Evolutionary conservation across 2,888 invertebrate genomes (phyloP).

Genomic region (Lordiphosa fenestrarum): DNA sequence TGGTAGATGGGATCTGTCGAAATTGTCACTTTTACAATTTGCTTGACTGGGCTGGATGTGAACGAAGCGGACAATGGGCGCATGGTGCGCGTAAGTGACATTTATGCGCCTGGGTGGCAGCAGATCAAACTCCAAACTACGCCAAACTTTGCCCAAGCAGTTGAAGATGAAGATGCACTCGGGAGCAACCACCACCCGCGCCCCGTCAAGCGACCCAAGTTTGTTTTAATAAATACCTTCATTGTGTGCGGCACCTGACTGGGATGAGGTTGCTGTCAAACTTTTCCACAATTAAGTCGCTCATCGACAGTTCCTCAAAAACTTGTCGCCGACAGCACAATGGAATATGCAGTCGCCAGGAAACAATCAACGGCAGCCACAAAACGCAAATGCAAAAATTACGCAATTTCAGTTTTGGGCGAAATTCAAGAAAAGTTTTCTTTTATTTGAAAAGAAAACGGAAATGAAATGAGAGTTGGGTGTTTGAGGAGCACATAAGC

Average conservation of each 20-base stretch:
- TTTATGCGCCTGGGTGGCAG: constrained; percentile 65
- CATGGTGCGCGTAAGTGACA: constrained; percentile 65
- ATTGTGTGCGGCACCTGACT: constrained; percentile 64
- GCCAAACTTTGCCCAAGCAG: constrained; percentile 43
- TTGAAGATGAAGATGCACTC: constrained; percentile 22
- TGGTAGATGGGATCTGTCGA: constrained; percentile 48
- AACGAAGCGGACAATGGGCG: constrained; percentile 47
- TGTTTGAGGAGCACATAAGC: too few relatives aligned
- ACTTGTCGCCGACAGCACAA: constrained; percentile 44
- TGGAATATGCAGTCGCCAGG: constrained; percentile 48
- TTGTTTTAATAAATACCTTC: constrained; percentile 75
- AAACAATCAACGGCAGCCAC: constrained; percentile 63
- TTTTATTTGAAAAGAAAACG: neutral
- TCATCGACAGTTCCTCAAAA: constrained; percentile 55
- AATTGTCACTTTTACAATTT: constrained; percentile 74
- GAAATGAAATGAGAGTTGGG: too few relatives aligned
- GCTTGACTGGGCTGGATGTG: constrained; percentile 32
- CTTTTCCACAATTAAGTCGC: constrained; percentile 56
- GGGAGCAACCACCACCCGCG: neutral
- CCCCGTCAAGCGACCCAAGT: constrained; percentile 38
- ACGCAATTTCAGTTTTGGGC: constrained; percentile 27
- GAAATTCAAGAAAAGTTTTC: constrained; percentile 54
- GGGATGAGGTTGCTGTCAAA: constrained; percentile 15
- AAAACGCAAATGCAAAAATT: constrained; percentile 17
- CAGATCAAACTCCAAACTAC: constrained; percentile 13